Evolutionary conservation across 2,113 vertebrate genomes (phyloP), one percentile per base, ranked within the genome.

Genomic region (Spizaetus ornatus): DNA sequence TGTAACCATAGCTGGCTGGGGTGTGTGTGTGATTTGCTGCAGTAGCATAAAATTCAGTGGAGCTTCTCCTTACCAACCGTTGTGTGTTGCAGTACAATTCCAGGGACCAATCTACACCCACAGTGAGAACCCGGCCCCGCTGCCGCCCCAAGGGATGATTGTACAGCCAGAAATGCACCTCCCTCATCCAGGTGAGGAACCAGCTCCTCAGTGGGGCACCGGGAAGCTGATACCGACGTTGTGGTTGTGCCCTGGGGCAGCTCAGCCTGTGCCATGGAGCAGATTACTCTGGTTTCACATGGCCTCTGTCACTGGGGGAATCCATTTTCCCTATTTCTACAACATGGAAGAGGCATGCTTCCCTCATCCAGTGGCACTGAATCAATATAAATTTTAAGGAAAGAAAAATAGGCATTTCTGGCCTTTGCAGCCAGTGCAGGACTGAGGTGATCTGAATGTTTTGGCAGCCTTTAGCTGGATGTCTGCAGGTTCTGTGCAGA

Each of bases 111-210:
- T 99, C 97, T 99, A 99, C 84, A 95, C 99, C 63, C 99, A 99
- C 63, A 98, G 99, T 4, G 99, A 99, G 16, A 99, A 97, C 96
- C 98, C 99, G 77, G 98, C 99, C 80, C 98, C 99, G 36, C 98
- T 99, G 96, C 98, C 99, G 7, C 99, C 99, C 18, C 99, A 99
- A 82, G 98, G 99, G 96, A 99, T 99, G 99, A 98, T 99, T 93
- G 99, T 99, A 86, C 99, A 99, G 97, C 99, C 99, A 10, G 99
- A 99, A 98, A 99, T 99, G 99, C 99, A 99, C 97, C 98, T 99
- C 93, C 98, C 99, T 31, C 99, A 99, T 87, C 99, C 99, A 97
- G 98, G 98, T 98, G 98, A 98, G 96, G 31, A 72, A 4, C 34
- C 53, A 16, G 16, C 62, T 66, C n/a, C 62, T 47, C 42, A 11